These are phyloP conservation scores for Apodemia zela DNA, from an alignment of 2,888 invertebrate species.

Conservation along the genomic window DNA sequence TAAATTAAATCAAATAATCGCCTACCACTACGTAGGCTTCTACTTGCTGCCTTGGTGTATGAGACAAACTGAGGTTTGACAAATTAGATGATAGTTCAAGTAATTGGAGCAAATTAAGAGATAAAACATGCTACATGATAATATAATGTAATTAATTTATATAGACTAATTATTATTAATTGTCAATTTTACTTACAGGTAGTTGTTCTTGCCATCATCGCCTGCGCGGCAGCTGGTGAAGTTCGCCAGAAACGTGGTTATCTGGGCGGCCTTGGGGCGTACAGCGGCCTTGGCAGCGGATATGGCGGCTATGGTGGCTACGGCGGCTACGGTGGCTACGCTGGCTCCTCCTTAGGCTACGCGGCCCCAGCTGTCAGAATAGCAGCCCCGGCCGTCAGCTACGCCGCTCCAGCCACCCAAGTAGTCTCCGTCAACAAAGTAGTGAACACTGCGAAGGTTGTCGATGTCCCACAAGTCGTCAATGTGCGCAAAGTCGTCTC, in stretches of 20 bases:
- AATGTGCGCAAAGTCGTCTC: constrained; percentile 48
- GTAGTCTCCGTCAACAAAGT: constrained; percentile 47
- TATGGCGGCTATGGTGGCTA: constrained; percentile 21
- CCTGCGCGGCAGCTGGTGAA: constrained; percentile 18
- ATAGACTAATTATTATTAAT: background rate
- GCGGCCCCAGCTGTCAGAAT: constrained; percentile 18
- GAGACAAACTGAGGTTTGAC: no score
- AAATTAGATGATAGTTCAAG: no score
- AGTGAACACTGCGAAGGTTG: constrained; percentile 43
- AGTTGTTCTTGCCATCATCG: constrained; percentile 25
- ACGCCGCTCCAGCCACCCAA: constrained; percentile 35
- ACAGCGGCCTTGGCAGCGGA: background rate
- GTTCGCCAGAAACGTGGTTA: no score
- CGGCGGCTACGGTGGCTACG: constrained; percentile 26
- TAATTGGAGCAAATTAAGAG: no score
- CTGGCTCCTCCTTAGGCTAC: no score
- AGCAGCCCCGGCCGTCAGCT: constrained; percentile 29
- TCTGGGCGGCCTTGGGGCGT: constrained; percentile 31
- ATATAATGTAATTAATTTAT: no score
- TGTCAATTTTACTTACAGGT: background rate
- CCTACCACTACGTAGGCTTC: no score
- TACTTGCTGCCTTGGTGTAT: no score
- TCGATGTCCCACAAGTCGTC: constrained; percentile 45
- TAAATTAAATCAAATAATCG: no score
- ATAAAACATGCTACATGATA: no score